These are phyloP conservation scores for Trissolcus basalis DNA, from an alignment of 1,140 invertebrate species.

Conservation along the genomic window DNA sequence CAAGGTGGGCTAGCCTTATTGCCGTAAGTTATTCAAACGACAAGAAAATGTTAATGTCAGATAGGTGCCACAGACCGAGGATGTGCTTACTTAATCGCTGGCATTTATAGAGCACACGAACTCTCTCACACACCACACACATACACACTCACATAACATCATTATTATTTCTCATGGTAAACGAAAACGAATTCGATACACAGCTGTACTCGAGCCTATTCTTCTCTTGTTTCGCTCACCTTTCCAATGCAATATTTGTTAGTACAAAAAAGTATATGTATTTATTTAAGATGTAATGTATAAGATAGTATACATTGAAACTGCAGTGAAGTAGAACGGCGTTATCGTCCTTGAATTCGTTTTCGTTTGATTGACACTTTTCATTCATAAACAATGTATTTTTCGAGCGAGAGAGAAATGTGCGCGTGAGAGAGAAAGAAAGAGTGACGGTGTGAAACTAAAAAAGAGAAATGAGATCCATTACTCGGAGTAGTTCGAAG, in stretches of 20 bases:
- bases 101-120: slow-evolving; percentile 48
- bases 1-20: slow-evolving; percentile 64
- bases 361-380: slow-evolving; percentile 45
- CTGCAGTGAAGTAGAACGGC: slow-evolving; percentile 18
- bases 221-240: slow-evolving; percentile 14
- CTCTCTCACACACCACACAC: too few species aligned
- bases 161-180: slow-evolving; percentile 34
- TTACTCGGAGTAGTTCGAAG: slow-evolving; percentile 17
- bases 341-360: slow-evolving; percentile 40
- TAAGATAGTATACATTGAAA: slow-evolving; percentile 15
- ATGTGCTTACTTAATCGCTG: slow-evolving; percentile 58
- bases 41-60: slow-evolving; percentile 55
- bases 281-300: slow-evolving; percentile 47
- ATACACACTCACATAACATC: slow-evolving; percentile 17
- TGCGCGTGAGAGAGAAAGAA: slow-evolving; percentile 1
- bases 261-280: slow-evolving; percentile 37
- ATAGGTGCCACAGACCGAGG: slow-evolving; percentile 59
- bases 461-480: slow-evolving; percentile 11
- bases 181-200: slow-evolving; percentile 48
- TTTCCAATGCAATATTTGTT: slow-evolving; percentile 46
- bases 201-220: slow-evolving; percentile 1
- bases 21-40: slow-evolving; percentile 63
- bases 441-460: neutral
- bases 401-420: slow-evolving; percentile 24
- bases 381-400: slow-evolving; percentile 40